Conservation (phyloP, 2,797 vertebrate genomes). For the Ceryle rudis region DNA sequence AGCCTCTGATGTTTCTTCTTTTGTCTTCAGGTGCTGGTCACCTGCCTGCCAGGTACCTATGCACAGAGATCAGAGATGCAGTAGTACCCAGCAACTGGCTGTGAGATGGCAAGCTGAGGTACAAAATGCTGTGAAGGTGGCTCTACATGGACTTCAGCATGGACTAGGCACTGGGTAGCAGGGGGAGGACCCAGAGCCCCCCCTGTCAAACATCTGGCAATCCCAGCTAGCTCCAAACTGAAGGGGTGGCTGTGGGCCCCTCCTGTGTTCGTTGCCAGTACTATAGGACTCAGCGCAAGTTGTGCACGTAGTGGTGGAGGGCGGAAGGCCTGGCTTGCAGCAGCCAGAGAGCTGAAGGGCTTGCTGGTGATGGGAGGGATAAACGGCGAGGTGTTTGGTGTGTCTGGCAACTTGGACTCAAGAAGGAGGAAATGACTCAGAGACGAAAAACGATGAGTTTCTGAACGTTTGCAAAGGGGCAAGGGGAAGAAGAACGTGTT, state of each 20-base stretch:
- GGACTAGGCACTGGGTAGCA: background rate
- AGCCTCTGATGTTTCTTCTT: background rate
- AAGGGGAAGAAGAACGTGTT: too few species aligned
- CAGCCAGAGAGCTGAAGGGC: background rate
- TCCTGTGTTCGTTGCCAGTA: accelerated
- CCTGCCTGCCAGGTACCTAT: background rate
- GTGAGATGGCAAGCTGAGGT: accelerated
- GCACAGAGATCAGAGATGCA: accelerated
- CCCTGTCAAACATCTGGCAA: background rate
- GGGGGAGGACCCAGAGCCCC: background rate
- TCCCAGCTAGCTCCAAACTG: background rate
- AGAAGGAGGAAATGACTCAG: constrained; percentile 46
- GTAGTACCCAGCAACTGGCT: accelerated
- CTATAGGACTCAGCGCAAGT: background rate
- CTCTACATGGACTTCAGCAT: accelerated
- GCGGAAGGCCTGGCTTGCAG: background rate
- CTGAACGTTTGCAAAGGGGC: background rate
- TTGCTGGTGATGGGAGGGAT: background rate
- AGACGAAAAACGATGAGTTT: background rate
- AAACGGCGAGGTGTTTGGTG: background rate
- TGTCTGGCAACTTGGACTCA: background rate
- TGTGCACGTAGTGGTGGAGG: accelerated
- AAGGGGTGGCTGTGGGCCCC: accelerated
- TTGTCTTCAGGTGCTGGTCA: background rate
- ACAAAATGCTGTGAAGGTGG: background rate